phyloP scores from a whole-genome alignment of 2,888 invertebrate genomes.

The Marasmarcha lunaedactyla region DNA sequence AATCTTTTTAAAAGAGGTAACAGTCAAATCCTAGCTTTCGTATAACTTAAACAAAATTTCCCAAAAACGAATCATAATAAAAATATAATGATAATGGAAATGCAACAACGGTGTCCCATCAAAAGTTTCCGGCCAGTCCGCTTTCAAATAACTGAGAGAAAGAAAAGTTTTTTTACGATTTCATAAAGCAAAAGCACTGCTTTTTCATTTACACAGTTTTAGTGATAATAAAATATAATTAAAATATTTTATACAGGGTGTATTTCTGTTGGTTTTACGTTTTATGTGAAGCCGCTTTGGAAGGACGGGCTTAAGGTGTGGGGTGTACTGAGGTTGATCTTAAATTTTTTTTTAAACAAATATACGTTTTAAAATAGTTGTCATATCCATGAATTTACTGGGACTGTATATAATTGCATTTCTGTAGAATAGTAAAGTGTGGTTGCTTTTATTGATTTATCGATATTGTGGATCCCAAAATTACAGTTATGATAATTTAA shows the following conservation, averaged over 20 bases:
- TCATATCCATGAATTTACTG: no score
- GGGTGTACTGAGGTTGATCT: constrained; percentile 21
- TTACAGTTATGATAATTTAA: no score
- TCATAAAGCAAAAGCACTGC: constrained; percentile 60
- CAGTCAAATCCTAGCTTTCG: no score
- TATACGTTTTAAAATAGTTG: no score
- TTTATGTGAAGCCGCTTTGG: constrained; percentile 31
- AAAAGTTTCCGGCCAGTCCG: constrained; percentile 31
- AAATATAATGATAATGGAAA: constrained; percentile 19
- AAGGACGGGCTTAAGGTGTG: constrained; percentile 33
- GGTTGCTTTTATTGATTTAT: no score
- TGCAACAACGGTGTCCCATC: constrained; percentile 56
- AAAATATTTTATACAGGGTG: constrained; percentile 65
- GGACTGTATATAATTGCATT: no score
- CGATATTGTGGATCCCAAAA: no score
- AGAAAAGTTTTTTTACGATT: constrained; percentile 68
- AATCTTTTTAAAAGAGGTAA: no score
- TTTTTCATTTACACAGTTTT: constrained; percentile 70
- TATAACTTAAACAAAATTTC: no score
- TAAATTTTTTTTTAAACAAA: constrained; percentile 2
- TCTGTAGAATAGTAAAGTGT: no score
- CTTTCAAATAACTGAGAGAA: constrained; percentile 28
- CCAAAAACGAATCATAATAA: constrained; percentile 1
- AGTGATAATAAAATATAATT: constrained; percentile 69
- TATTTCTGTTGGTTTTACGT: constrained; percentile 57